phyloP scores from a whole-genome alignment of 2,797 vertebrate genomes.

The Channallabes apus region DNA sequence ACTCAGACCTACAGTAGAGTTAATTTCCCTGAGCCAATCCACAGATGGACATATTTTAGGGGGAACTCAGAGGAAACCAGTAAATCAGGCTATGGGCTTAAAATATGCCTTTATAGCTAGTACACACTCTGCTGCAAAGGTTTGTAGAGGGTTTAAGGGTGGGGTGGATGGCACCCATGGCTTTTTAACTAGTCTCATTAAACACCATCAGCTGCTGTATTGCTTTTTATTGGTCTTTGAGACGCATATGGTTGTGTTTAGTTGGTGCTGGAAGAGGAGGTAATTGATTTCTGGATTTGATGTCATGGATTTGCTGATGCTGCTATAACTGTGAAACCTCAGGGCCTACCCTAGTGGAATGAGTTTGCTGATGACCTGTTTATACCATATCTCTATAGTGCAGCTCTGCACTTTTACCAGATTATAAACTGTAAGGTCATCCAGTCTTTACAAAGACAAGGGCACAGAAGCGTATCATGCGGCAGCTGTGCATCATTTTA shows the following conservation, averaged over 20 bases:
- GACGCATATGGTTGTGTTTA: constrained; percentile 66
- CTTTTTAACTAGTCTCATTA: constrained; percentile 26
- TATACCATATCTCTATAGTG: neutral
- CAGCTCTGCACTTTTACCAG: constrained; percentile 12
- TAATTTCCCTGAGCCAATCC: neutral
- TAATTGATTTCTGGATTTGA: constrained; percentile 60
- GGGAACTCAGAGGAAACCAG: neutral
- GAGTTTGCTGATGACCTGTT: constrained; percentile 27
- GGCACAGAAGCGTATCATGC: constrained; percentile 29
- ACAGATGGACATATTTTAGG: neutral
- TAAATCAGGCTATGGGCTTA: neutral
- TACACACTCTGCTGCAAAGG: neutral
- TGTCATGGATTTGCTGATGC: constrained; percentile 38
- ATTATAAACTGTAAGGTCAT: constrained; percentile 14
- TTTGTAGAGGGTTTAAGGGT: neutral
- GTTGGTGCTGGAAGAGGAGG: constrained; percentile 40
- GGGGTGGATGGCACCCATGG: neutral
- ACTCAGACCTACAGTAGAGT: neutral
- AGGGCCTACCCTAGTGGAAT: constrained; percentile 19
- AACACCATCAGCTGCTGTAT: constrained; percentile 1
- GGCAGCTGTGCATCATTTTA: constrained; percentile 55
- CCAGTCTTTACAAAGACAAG: constrained; percentile 2
- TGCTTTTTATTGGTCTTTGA: constrained; percentile 41
- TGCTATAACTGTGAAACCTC: constrained; percentile 16
- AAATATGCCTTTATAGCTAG: neutral